These are phyloP conservation scores for Lithophane ornitopus DNA, from an alignment of 2,888 invertebrate genomes.

Conservation along the genomic window DNA sequence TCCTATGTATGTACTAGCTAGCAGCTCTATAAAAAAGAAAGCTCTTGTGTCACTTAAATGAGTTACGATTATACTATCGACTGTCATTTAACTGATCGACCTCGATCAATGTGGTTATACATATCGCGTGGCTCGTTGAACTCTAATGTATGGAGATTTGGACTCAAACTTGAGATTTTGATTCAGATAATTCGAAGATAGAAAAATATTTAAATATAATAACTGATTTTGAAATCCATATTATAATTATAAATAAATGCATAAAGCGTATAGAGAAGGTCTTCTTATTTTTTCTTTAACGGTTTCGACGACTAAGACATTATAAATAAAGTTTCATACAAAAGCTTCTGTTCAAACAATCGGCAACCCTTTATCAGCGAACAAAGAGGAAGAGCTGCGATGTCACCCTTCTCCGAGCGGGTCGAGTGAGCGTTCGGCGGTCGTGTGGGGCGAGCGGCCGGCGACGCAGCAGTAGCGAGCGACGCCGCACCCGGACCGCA, in stretches of 20 bases:
- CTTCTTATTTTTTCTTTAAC: slow-evolving; percentile 24
- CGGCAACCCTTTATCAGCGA: slow-evolving; percentile 81
- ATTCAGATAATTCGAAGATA: neutral
- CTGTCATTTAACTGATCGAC: slow-evolving; percentile 60
- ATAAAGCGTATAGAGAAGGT: neutral
- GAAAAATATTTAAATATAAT: neutral
- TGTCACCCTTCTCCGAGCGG: slow-evolving; percentile 87
- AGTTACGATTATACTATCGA: slow-evolving; percentile 51
- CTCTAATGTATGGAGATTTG: slow-evolving; percentile 60
- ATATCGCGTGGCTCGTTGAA: slow-evolving; percentile 61
- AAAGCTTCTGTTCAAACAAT: slow-evolving; percentile 73
- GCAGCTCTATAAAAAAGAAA: slow-evolving; percentile 51
- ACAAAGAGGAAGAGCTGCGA: slow-evolving; percentile 84
- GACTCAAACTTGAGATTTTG: slow-evolving; percentile 7
- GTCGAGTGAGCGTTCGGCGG: slow-evolving; percentile 76
- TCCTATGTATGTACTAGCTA: slow-evolving; percentile 24
- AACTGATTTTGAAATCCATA: neutral
- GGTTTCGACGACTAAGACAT: slow-evolving; percentile 51
- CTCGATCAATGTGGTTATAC: slow-evolving; percentile 45
- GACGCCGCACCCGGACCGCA: slow-evolving; percentile 88
- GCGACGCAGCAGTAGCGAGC: slow-evolving; percentile 85
- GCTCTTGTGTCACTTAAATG: slow-evolving; percentile 54
- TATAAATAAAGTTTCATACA: slow-evolving; percentile 69
- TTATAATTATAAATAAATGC: slow-evolving; percentile 8
- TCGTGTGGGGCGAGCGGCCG: slow-evolving; percentile 77